These are phyloP conservation scores for Yponomeuta evonymella DNA, from an alignment of 2,888 invertebrate species.

Conservation along the genomic window DNA sequence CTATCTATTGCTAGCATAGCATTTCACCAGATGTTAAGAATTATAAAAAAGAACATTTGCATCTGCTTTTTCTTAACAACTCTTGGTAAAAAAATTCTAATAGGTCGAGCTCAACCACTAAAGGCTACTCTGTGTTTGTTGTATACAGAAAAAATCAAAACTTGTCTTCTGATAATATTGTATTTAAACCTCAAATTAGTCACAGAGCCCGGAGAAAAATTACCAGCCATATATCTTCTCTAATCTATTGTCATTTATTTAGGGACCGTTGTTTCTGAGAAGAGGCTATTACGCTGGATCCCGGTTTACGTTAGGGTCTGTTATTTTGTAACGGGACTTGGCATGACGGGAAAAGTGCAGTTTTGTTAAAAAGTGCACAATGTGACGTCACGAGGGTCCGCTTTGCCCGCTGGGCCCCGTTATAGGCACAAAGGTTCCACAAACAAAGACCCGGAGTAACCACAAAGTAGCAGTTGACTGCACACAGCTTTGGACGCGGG, in stretches of 20 bases:
- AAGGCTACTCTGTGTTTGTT: slow-evolving; percentile 40
- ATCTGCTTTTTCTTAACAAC: neutral
- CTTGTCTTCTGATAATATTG: slow-evolving; percentile 43
- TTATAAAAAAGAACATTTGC: slow-evolving; percentile 1
- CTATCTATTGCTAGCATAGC: neutral
- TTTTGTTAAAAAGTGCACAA: slow-evolving; percentile 54
- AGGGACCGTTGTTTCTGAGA: slow-evolving; percentile 58
- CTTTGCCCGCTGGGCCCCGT: slow-evolving; percentile 47
- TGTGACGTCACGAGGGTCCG: slow-evolving; percentile 60
- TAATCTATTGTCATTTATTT: slow-evolving; percentile 48
- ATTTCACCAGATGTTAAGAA: slow-evolving; percentile 13
- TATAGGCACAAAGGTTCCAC: slow-evolving; percentile 51
- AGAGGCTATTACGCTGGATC: slow-evolving; percentile 54
- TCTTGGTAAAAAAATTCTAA: slow-evolving; percentile 21
- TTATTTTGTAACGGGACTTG: slow-evolving; percentile 55
- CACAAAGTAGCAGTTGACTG: slow-evolving; percentile 61
- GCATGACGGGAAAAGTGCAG: slow-evolving; percentile 64
- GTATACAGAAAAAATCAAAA: slow-evolving; percentile 36
- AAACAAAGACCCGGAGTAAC: slow-evolving; percentile 55
- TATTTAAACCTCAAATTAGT: slow-evolving; percentile 67
- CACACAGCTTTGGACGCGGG: slow-evolving; percentile 38
- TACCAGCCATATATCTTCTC: slow-evolving; percentile 54
- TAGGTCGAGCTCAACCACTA: slow-evolving; percentile 34
- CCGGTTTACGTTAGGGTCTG: slow-evolving; percentile 70
- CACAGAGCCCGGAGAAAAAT: slow-evolving; percentile 51